phyloP scores from a whole-genome alignment of 2,797 vertebrate species.

The Etheostoma perlongum region DNA sequence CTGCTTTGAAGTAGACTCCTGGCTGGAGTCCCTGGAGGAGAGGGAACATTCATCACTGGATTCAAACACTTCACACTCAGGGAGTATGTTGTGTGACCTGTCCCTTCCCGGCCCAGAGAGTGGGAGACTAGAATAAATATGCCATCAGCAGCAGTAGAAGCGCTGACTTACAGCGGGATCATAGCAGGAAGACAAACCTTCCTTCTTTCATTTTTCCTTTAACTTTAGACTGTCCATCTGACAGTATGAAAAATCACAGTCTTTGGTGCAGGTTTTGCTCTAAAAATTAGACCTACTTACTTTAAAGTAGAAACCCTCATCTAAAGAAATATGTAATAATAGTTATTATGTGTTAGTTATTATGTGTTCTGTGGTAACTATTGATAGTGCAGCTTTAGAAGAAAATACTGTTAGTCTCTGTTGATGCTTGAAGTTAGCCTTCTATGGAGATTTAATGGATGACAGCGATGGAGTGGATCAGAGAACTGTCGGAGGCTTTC shows the following conservation, averaged over 20 bases:
- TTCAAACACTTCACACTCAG: constrained; percentile 67
- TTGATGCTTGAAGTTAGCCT: no score
- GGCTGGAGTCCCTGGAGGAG: constrained; percentile 17
- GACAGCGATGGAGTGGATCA: no score
- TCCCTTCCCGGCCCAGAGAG: constrained; percentile 44
- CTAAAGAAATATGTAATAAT: background rate
- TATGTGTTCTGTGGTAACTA: background rate
- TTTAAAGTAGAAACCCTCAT: background rate
- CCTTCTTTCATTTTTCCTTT: constrained; percentile 18
- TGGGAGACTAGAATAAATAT: constrained; percentile 72
- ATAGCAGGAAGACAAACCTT: constrained; percentile 46
- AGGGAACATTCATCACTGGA: constrained; percentile 63
- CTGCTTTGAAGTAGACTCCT: constrained; percentile 35
- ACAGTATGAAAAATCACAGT: constrained; percentile 14
- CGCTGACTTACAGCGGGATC: constrained; percentile 63
- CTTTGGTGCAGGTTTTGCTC: background rate
- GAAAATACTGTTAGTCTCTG: background rate
- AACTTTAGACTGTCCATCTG: constrained; percentile 4
- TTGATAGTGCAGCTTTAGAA: background rate
- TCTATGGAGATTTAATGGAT: no score
- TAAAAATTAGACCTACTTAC: background rate
- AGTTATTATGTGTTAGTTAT: background rate
- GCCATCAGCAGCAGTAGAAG: constrained; percentile 40
- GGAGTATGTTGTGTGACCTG: constrained; percentile 44
- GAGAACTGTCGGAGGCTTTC: background rate